Percentiles rank a stretch among this genome's conserved stretches.
Evolutionary conservation across 2,113 vertebrate species (phyloP).

Genomic region (Rhea americana): DNA sequence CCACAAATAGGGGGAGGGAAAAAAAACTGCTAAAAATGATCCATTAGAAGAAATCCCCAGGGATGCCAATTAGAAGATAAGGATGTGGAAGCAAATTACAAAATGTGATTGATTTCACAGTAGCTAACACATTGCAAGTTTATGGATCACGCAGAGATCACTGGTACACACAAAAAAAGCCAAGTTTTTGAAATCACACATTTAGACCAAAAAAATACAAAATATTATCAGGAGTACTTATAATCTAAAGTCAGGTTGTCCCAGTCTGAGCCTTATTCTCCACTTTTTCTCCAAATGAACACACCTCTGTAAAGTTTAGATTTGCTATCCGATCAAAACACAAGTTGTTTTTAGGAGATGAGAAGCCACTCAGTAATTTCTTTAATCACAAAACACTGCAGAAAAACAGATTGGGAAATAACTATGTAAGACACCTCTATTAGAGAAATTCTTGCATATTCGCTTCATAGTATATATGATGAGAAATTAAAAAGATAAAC

Average conservation of each 20-base stretch:
- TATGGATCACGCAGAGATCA: background rate
- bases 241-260: background rate
- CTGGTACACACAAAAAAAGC: background rate
- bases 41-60: background rate
- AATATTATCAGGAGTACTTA: background rate
- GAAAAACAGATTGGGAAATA: background rate
- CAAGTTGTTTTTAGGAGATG: slow-evolving; percentile 10
- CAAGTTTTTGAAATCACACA: background rate
- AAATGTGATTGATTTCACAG: slow-evolving; percentile 1
- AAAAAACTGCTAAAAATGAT: background rate
- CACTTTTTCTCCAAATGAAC: background rate
- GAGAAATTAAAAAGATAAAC: no score
- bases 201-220: background rate
- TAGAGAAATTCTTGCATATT: background rate
- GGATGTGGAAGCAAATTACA: background rate
- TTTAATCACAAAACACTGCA: background rate
- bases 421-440: background rate
- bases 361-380: slow-evolving; percentile 16
- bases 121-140: background rate
- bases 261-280: background rate
- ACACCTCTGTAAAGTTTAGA: slow-evolving; percentile 5
- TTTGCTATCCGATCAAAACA: background rate
- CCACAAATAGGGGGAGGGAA: background rate
- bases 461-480: background rate
- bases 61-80: slow-evolving; percentile 20